Conservation (phyloP, 2,113 vertebrate genomes). For the Nematolebias whitei region DNA sequence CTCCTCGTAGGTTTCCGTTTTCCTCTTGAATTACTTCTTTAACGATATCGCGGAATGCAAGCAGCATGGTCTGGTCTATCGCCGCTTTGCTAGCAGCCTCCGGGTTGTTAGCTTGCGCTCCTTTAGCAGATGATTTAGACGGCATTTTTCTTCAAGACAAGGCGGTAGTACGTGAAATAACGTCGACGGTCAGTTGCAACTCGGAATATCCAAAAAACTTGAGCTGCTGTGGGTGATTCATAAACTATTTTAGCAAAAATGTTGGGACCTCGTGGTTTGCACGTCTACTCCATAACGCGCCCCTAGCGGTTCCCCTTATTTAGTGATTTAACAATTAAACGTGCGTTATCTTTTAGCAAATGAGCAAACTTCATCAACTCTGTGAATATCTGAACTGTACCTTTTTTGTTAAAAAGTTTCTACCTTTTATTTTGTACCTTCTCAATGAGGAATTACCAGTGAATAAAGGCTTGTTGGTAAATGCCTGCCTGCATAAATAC, state of each 20-base stretch:
- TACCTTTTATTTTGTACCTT: too few species aligned
- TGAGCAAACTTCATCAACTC: too few species aligned
- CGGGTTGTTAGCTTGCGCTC: neutral
- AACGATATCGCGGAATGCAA: neutral
- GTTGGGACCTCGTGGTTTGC: conserved; percentile 3
- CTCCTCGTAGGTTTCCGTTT: neutral
- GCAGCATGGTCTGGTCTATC: neutral
- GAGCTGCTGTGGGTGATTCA: neutral
- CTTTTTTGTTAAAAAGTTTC: too few species aligned
- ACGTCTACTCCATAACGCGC: conserved; percentile 3
- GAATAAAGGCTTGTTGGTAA: too few species aligned
- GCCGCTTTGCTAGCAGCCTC: neutral
- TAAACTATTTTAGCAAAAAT: neutral
- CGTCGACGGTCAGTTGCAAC: too few species aligned
- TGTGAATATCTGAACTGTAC: too few species aligned
- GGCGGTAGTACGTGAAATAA: neutral
- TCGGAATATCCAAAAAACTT: neutral
- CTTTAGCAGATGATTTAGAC: neutral
- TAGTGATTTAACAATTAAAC: too few species aligned
- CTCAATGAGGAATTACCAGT: too few species aligned
- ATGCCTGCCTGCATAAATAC: too few species aligned
- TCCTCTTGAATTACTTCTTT: neutral
- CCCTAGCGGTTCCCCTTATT: neutral
- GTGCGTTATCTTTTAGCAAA: too few species aligned
- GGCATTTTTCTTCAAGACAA: conserved; percentile 1